phyloP scores from a whole-genome alignment of 1,140 invertebrate species.

The Dreissena rostriformis region DNA sequence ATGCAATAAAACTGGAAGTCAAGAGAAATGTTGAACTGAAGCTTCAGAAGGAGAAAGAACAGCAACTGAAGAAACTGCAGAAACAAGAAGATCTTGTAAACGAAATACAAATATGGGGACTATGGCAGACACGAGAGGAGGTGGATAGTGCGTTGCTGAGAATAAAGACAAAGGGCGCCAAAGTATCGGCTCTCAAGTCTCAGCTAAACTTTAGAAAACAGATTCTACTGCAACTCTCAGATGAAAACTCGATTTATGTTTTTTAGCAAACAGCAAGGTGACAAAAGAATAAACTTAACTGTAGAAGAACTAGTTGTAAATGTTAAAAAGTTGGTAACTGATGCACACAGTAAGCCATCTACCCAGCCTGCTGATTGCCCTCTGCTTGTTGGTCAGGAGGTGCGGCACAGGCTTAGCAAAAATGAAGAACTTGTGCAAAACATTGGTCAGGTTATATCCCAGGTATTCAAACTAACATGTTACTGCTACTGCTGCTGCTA shows the following conservation, averaged over 20 bases:
- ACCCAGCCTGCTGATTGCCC: neutral
- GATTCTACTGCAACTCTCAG: conserved; percentile 25
- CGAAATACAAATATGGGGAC: conserved; percentile 41
- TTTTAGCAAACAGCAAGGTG: conserved; percentile 25
- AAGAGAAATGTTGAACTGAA: neutral
- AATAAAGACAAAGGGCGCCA: conserved; percentile 33
- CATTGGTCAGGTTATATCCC: conserved; percentile 54
- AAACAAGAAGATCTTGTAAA: conserved; percentile 24
- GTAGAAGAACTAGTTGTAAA: conserved; percentile 47
- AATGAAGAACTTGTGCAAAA: conserved; percentile 24
- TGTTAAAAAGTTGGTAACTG: conserved; percentile 49
- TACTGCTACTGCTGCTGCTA: too few species aligned
- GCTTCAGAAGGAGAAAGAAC: conserved; percentile 19
- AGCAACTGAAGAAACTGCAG: conserved; percentile 12
- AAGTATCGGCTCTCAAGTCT: conserved; percentile 45
- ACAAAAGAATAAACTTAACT: conserved; percentile 40
- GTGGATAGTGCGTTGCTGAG: conserved; percentile 27
- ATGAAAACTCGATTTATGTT: conserved; percentile 23
- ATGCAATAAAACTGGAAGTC: too few species aligned
- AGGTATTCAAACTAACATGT: conserved; percentile 38
- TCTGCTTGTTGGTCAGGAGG: conserved; percentile 43
- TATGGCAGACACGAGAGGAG: conserved; percentile 56
- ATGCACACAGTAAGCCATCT: conserved; percentile 34
- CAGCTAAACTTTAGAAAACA: conserved; percentile 55
- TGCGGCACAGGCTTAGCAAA: conserved; percentile 44